phyloP scores from a whole-genome alignment of 2,888 invertebrate species.

The Scaptodrosophila latifasciaeformis region DNA sequence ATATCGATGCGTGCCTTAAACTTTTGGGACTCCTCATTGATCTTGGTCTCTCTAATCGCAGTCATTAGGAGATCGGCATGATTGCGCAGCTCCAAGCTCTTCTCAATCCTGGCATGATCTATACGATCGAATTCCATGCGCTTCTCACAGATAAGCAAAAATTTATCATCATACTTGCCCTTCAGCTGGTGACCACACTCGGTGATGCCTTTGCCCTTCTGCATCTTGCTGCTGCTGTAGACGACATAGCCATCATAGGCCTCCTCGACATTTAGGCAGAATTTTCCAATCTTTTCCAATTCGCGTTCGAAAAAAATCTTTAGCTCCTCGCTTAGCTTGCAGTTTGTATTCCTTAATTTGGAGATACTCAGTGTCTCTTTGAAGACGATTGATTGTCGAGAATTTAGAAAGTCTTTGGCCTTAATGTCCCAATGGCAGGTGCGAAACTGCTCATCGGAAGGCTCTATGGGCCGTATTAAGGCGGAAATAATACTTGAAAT shows the following conservation, averaged over 20 bases:
- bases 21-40: slow-evolving; percentile 61
- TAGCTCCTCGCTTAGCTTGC: slow-evolving; percentile 56
- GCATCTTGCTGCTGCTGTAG: slow-evolving; percentile 62
- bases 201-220: slow-evolving; percentile 49
- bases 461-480: slow-evolving; percentile 52
- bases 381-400: slow-evolving; percentile 58
- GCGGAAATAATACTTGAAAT: slow-evolving; percentile 67
- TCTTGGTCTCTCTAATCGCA: slow-evolving; percentile 57
- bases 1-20: slow-evolving; percentile 64
- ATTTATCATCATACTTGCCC: slow-evolving; percentile 66
- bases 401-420: slow-evolving; percentile 55
- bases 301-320: slow-evolving; percentile 68
- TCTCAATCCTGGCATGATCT: slow-evolving; percentile 61
- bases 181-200: slow-evolving; percentile 60
- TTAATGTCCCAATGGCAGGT: slow-evolving; percentile 56
- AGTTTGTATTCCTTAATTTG: slow-evolving; percentile 48
- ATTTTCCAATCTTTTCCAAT: slow-evolving; percentile 57
- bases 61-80: slow-evolving; percentile 52
- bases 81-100: slow-evolving; percentile 56
- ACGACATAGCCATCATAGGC: slow-evolving; percentile 69
- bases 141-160: slow-evolving; percentile 63
- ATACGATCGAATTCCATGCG: slow-evolving; percentile 66
- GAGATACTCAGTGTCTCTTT: slow-evolving; percentile 61
- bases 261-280: slow-evolving; percentile 62
- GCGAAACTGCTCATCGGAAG: slow-evolving; percentile 41